Evolutionary conservation across 2,113 vertebrate species (phyloP).

Genomic region (Proterorhinus semilunaris): DNA sequence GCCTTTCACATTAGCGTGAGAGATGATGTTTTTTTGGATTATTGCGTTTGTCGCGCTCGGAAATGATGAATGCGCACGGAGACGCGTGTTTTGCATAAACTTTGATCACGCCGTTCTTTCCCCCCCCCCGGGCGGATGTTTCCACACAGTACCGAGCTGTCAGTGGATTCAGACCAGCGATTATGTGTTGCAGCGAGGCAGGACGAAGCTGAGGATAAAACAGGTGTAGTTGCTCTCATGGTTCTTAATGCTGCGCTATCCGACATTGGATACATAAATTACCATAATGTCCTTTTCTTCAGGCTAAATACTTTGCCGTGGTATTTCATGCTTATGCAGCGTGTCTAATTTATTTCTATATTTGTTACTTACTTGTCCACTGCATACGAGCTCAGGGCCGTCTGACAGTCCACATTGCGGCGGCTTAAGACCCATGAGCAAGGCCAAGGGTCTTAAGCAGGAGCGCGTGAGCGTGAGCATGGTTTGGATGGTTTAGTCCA

Average conservation of each 20-base stretch:
- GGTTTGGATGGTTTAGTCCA: no score
- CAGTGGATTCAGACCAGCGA: neutral
- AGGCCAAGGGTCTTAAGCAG: no score
- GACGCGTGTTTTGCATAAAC: slow-evolving; percentile 1
- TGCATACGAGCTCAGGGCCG: no score
- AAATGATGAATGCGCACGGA: neutral
- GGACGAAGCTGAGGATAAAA: neutral
- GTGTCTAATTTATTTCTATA: no score
- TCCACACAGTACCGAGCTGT: neutral
- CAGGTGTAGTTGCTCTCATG: neutral
- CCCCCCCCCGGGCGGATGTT: neutral
- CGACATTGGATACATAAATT: neutral
- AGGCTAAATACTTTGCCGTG: no score
- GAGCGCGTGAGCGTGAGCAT: no score
- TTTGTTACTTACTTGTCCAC: no score
- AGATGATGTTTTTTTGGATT: neutral
- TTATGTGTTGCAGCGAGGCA: neutral
- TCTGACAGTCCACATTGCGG: no score
- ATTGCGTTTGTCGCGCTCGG: neutral
- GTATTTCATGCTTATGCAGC: no score
- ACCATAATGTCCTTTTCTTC: neutral
- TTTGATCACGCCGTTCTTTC: neutral
- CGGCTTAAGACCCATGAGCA: no score
- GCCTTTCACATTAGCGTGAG: neutral
- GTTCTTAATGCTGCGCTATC: neutral